These are phyloP conservation scores for Paradoxurus hermaphroditus DNA, from an alignment of 2,113 vertebrate species.

Conservation along the genomic window DNA sequence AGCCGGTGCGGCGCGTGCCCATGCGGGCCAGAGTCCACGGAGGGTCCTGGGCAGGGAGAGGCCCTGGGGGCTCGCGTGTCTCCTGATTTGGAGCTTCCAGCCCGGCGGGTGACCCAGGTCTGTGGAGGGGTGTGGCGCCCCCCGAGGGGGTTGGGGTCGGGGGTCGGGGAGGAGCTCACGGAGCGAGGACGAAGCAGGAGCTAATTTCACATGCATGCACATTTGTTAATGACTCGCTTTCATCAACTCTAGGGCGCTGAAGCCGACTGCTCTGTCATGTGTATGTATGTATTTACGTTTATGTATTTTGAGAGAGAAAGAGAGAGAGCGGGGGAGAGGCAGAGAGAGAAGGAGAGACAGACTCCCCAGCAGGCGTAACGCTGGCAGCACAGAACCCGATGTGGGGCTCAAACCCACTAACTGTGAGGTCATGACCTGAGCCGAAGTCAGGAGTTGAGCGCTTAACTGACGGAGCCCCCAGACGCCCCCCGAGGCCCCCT, in stretches of 20 bases:
- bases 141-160: not conserved
- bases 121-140: not conserved
- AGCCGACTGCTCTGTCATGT: fast-evolving
- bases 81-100: not conserved
- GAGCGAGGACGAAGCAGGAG: not conserved
- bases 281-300: too few relatives aligned
- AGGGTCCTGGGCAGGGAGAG: not conserved
- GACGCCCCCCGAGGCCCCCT: too few relatives aligned
- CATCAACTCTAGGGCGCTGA: not conserved
- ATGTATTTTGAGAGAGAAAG: too few relatives aligned
- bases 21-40: fast-evolving
- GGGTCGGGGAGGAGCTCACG: not conserved
- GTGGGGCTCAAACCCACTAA: too few relatives aligned
- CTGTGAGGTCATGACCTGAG: too few relatives aligned
- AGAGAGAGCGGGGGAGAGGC: too few relatives aligned
- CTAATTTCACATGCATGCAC: not conserved
- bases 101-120: not conserved
- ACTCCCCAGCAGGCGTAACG: too few relatives aligned
- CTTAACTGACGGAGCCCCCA: too few relatives aligned
- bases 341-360: too few relatives aligned
- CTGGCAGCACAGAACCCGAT: too few relatives aligned
- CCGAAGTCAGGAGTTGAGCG: too few relatives aligned
- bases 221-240: not conserved
- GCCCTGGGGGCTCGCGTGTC: not conserved
- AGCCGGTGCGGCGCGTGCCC: fast-evolving